These are phyloP conservation scores for Periparus ater DNA, from an alignment of 2,797 vertebrate species.

Conservation along the genomic window DNA sequence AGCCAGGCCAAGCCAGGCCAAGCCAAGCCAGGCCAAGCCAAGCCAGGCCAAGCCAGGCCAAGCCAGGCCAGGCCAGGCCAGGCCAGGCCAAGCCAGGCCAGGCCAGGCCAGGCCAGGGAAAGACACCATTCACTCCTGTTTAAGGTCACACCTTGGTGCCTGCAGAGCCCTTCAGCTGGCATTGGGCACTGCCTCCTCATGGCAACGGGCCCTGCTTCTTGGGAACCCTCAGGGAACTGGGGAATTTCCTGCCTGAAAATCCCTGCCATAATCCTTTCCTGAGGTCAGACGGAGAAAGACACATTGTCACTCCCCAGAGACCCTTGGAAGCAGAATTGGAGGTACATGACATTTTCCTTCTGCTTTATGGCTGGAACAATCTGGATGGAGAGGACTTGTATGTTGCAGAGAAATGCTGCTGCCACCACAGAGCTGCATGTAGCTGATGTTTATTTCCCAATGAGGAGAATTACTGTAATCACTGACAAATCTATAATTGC, in stretches of 20 bases:
- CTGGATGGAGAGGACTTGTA: neutral
- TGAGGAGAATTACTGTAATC: neutral
- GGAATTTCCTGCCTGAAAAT: neutral
- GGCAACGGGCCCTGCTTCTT: accelerated
- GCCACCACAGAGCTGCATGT: neutral
- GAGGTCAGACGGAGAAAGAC: neutral
- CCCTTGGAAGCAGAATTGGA: neutral
- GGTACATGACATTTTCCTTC: neutral
- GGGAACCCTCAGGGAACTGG: neutral
- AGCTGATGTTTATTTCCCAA: neutral
- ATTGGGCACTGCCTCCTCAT: neutral
- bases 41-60: neutral
- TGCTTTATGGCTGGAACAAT: neutral
- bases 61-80: too few species aligned
- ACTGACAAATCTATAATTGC: neutral
- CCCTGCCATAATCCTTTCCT: accelerated
- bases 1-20: neutral
- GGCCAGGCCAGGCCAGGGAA: neutral
- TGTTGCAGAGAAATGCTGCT: neutral
- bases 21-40: neutral
- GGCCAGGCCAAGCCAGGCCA: neutral
- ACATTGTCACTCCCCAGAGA: accelerated
- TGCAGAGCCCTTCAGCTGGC: neutral
- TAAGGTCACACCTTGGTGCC: neutral
- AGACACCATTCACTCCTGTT: neutral